These are phyloP conservation scores for Caenorhabditis imperialis DNA, from an alignment of 2,888 invertebrate species.

Conservation along the genomic window DNA sequence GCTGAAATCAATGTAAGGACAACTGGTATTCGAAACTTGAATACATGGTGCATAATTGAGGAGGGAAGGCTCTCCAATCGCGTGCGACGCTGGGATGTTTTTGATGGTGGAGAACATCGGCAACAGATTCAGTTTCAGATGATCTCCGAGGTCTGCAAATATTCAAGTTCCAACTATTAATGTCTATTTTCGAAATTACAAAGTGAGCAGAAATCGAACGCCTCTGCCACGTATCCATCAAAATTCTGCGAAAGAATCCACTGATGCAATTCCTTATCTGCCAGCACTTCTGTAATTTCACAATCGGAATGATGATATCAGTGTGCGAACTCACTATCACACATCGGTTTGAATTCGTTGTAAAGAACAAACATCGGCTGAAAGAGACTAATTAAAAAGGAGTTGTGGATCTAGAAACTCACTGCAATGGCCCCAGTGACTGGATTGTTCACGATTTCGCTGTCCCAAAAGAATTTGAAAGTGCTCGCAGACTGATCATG, in stretches of 20 bases:
- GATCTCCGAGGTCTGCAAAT: slow-evolving; percentile 35
- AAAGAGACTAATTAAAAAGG: neutral
- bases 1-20: slow-evolving; percentile 17
- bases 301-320: neutral
- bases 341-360: slow-evolving; percentile 29
- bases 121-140: slow-evolving; percentile 35
- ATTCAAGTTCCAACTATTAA: neutral
- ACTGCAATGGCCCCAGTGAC: slow-evolving; percentile 29
- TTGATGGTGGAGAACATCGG: slow-evolving; percentile 35
- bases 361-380: slow-evolving; percentile 24
- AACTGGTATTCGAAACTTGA: neutral
- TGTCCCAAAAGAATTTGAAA: slow-evolving; percentile 37
- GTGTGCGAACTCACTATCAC: slow-evolving; percentile 31
- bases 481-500: slow-evolving; percentile 32
- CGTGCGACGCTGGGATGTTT: slow-evolving; percentile 17
- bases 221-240: slow-evolving; percentile 35
- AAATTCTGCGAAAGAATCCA: slow-evolving; percentile 39
- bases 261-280: slow-evolving; percentile 28
- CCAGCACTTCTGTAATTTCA: slow-evolving; percentile 20
- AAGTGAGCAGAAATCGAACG: slow-evolving; percentile 37
- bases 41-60: slow-evolving; percentile 35
- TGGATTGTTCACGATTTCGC: slow-evolving; percentile 28
- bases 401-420: no score
- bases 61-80: slow-evolving; percentile 36
- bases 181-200: slow-evolving; percentile 5